A percentile compares a stretch with the other conserved stretches of the same genome.
These are phyloP conservation scores for Acrossocheilus fasciatus DNA, from an alignment of 2,797 vertebrate species.

Conservation along the genomic window DNA sequence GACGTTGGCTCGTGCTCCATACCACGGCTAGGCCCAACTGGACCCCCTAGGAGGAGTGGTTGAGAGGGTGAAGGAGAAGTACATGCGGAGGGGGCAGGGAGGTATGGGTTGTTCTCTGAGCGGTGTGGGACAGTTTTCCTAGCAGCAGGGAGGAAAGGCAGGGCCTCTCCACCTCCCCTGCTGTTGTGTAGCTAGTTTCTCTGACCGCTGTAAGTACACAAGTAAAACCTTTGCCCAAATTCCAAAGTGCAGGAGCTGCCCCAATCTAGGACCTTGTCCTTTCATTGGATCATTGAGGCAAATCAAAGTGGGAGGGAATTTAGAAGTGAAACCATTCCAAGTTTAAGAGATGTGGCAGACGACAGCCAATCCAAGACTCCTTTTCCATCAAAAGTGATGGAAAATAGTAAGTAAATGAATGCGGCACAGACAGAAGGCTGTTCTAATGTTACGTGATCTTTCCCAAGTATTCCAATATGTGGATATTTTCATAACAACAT, in stretches of 20 bases:
- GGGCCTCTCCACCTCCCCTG: slow-evolving; percentile 55
- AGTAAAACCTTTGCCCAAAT: slow-evolving; percentile 57
- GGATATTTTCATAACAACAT: too few relatives aligned
- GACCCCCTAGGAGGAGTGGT: slow-evolving; percentile 44
- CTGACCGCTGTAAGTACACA: slow-evolving; percentile 44
- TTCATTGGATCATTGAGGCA: slow-evolving; percentile 16
- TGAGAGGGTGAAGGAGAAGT: slow-evolving; percentile 19
- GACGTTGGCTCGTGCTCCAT: slow-evolving; percentile 28
- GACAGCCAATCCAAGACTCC: neutral
- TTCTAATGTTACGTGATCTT: too few relatives aligned
- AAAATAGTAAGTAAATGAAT: too few relatives aligned
- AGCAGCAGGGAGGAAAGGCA: slow-evolving; percentile 39
- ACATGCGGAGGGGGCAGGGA: slow-evolving; percentile 51
- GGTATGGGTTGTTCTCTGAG: slow-evolving; percentile 62
- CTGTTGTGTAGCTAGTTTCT: slow-evolving; percentile 35
- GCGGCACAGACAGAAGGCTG: too few relatives aligned
- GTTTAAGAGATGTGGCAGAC: neutral
- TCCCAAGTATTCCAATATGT: too few relatives aligned
- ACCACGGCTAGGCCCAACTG: slow-evolving; percentile 36
- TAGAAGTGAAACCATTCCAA: neutral
- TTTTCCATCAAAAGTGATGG: too few relatives aligned
- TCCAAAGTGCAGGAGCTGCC: slow-evolving; percentile 51
- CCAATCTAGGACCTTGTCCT: slow-evolving; percentile 10
- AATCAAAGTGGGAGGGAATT: slow-evolving; percentile 7
- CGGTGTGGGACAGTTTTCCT: slow-evolving; percentile 55